A percentile compares a stretch with the other conserved stretches of the same genome.
Evolutionary conservation across 2,113 vertebrate species (phyloP).

Genomic region (Lagenorhynchus albirostris): DNA sequence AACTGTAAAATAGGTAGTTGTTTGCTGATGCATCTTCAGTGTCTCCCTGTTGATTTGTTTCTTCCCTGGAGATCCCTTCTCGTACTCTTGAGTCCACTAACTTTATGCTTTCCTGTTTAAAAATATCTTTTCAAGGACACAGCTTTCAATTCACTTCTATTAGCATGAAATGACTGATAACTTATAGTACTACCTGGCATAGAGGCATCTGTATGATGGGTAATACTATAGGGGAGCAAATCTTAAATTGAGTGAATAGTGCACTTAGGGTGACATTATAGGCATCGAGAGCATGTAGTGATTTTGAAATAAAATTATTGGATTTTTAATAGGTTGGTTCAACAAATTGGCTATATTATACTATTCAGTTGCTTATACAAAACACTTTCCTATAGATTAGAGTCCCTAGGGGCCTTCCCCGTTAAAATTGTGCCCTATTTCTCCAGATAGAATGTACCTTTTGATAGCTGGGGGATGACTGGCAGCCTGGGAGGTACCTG

Average conservation of each 20-base stretch:
- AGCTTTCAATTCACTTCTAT: neutral
- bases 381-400: neutral
- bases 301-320: conserved; percentile 1
- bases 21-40: neutral
- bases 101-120: neutral
- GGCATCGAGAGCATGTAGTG: neutral
- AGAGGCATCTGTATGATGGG: neutral
- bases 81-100: neutral
- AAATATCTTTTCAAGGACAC: neutral
- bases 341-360: neutral
- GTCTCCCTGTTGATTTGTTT: neutral
- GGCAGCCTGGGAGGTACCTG: neutral
- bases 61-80: neutral
- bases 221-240: neutral
- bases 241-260: neutral
- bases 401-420: neutral
- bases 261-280: neutral
- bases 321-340: neutral
- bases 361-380: neutral
- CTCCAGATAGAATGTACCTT: neutral
- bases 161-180: neutral
- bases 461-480: neutral
- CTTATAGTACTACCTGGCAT: neutral
- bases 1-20: neutral
- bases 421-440: neutral